Conservation (phyloP, 2,888 invertebrate species). For the Drosophila testacea region DNA sequence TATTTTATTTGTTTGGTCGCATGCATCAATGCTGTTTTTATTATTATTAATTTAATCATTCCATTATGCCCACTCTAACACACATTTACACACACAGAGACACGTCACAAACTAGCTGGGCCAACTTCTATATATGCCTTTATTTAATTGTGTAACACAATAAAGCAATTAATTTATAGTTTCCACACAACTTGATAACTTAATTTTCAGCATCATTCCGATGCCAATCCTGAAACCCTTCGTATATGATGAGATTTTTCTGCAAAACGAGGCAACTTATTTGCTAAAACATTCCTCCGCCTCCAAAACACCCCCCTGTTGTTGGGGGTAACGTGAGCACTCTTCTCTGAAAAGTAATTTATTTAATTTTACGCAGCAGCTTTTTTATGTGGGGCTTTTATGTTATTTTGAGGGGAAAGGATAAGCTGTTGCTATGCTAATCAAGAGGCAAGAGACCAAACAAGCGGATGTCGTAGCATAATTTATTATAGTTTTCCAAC, state of each 20-base stretch:
- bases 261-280: slow-evolving; percentile 38
- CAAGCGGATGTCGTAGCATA: slow-evolving; percentile 67
- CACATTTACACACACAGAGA: not conserved
- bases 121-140: slow-evolving; percentile 26
- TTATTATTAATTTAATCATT: slow-evolving; percentile 24
- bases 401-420: slow-evolving; percentile 20
- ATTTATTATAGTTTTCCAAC: slow-evolving; percentile 79
- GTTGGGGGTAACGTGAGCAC: slow-evolving; percentile 32
- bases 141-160: slow-evolving; percentile 62
- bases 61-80: slow-evolving; percentile 9
- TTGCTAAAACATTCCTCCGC: slow-evolving; percentile 26
- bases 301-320: not conserved
- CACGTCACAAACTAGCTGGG: slow-evolving; percentile 15
- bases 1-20: not conserved
- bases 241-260: slow-evolving; percentile 39
- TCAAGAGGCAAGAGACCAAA: slow-evolving; percentile 49
- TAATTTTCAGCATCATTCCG: slow-evolving; percentile 49
- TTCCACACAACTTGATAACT: slow-evolving; percentile 58
- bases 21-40: not conserved
- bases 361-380: slow-evolving; percentile 45
- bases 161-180: slow-evolving; percentile 67
- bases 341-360: slow-evolving; percentile 41
- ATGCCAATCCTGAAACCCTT: slow-evolving; percentile 47
- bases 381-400: slow-evolving; percentile 17
- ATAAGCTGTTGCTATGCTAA: slow-evolving; percentile 46